A percentile compares a stretch with the other conserved stretches of the same genome.
Evolutionary conservation across 2,888 invertebrate species (phyloP).

Genomic region (Polymixis flavicincta): DNA sequence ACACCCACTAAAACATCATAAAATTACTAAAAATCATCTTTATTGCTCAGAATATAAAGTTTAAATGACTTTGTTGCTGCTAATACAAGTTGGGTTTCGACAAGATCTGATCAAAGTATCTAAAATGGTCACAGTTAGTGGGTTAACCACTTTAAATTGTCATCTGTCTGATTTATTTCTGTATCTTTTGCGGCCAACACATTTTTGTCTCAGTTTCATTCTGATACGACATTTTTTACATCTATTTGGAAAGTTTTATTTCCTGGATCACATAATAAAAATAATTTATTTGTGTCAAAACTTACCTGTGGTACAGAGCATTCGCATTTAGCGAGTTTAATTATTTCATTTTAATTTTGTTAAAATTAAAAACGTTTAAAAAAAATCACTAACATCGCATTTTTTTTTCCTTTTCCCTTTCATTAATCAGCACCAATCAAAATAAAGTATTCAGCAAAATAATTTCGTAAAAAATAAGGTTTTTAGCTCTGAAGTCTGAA

Average conservation of each 20-base stretch:
- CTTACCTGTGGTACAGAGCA: conserved; percentile 40
- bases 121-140: conserved; percentile 91
- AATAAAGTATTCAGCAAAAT: background rate
- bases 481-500: background rate
- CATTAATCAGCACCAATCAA: background rate
- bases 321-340: conserved; percentile 32
- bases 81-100: conserved; percentile 83
- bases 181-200: conserved; percentile 88
- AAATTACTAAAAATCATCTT: conserved; percentile 75
- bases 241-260: conserved; percentile 72
- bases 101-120: conserved; percentile 90
- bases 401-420: background rate
- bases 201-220: conserved; percentile 83
- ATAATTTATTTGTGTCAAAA: conserved; percentile 62
- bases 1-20: conserved; percentile 84
- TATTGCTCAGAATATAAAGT: conserved; percentile 65
- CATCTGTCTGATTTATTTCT: conserved; percentile 91
- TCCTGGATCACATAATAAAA: conserved; percentile 68
- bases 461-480: background rate
- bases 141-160: conserved; percentile 91
- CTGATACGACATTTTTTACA: conserved; percentile 69
- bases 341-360: conserved; percentile 1
- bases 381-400: background rate
- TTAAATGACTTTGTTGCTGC: conserved; percentile 69
- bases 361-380: background rate